These are phyloP conservation scores for Crotalus viridis DNA, from an alignment of 2,113 vertebrate species.

Conservation along the genomic window DNA sequence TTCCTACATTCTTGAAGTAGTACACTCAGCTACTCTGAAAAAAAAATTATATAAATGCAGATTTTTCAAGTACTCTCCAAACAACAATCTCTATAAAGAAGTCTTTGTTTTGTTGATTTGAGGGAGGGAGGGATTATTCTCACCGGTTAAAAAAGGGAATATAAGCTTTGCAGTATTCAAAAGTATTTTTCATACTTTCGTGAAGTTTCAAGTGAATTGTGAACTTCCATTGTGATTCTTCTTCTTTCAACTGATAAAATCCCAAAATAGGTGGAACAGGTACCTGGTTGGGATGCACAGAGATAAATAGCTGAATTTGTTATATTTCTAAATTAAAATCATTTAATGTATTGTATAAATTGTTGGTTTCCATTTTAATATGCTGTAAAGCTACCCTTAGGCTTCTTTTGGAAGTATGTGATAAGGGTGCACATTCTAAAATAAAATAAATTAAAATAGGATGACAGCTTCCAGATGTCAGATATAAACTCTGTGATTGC, in stretches of 20 bases:
- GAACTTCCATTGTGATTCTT: slow-evolving; percentile 78
- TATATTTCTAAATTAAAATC: not conserved
- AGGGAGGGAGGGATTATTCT: slow-evolving; percentile 21
- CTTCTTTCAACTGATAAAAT: slow-evolving; percentile 83
- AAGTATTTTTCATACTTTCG: slow-evolving; percentile 89
- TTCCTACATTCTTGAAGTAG: not conserved
- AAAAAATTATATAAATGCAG: not conserved
- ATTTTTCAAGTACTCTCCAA: not conserved
- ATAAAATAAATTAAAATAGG: slow-evolving; percentile 16
- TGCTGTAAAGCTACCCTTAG: not conserved
- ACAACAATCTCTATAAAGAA: not conserved
- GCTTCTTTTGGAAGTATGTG: not conserved
- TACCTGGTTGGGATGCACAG: slow-evolving; percentile 73
- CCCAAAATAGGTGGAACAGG: slow-evolving; percentile 92
- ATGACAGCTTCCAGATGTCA: slow-evolving; percentile 17
- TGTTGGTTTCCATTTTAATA: not conserved
- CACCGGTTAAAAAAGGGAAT: slow-evolving; percentile 94
- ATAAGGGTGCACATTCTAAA: not conserved
- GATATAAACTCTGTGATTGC: slow-evolving; percentile 31
- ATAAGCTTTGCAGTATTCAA: slow-evolving; percentile 90
- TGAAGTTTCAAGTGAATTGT: slow-evolving; percentile 86
- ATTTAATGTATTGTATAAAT: not conserved
- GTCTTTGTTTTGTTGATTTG: not conserved
- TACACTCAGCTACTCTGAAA: not conserved
- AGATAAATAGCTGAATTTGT: not conserved